A percentile compares a stretch with the other conserved stretches of the same genome.
phyloP scores from a whole-genome alignment of 2,888 invertebrate genomes.

The Blastobasis lacticolella region DNA sequence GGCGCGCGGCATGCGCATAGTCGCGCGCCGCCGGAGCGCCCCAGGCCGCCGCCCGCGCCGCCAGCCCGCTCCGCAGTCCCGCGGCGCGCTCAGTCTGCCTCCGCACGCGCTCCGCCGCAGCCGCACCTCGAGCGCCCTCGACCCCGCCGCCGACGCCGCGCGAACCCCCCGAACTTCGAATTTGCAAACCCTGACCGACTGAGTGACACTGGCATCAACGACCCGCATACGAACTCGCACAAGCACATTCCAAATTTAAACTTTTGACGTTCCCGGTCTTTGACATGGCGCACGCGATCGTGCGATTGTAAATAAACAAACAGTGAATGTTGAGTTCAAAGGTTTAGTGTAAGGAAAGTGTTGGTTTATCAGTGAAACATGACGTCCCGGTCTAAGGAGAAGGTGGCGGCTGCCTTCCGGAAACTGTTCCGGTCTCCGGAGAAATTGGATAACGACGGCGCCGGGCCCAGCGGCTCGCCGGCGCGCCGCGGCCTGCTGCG shows the following conservation, averaged over 20 bases:
- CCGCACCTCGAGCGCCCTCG: slow-evolving; percentile 27
- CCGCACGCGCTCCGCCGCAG: slow-evolving; percentile 46
- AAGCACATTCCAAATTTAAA: slow-evolving; percentile 33
- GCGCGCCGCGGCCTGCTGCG: slow-evolving; percentile 70
- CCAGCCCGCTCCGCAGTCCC: too few relatives aligned
- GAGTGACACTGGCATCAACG: slow-evolving; percentile 15
- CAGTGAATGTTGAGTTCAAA: slow-evolving; percentile 23
- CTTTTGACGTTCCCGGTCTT: slow-evolving; percentile 31
- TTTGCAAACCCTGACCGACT: slow-evolving; percentile 9
- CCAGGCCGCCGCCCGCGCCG: too few relatives aligned
- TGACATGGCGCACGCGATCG: slow-evolving; percentile 40
- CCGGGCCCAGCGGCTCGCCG: slow-evolving; percentile 76
- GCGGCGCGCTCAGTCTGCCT: slow-evolving; percentile 42
- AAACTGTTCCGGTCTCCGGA: slow-evolving; percentile 84
- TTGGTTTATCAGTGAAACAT: slow-evolving; percentile 62
- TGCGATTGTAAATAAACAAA: slow-evolving; percentile 32
- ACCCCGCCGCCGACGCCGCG: slow-evolving; percentile 22
- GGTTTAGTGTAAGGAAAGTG: slow-evolving; percentile 36
- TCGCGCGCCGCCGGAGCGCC: too few relatives aligned
- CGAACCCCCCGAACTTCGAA: slow-evolving; percentile 30
- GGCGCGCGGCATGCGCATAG: slow-evolving; percentile 14
- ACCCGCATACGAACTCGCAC: slow-evolving; percentile 3
- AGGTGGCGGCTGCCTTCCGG: slow-evolving; percentile 85
- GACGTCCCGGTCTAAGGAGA: slow-evolving; percentile 87
- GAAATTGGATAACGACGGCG: slow-evolving; percentile 79